Evolutionary conservation across 2,797 vertebrate species (phyloP), one percentile per base, ranked within the genome.

Genomic region (Balearica regulorum): DNA sequence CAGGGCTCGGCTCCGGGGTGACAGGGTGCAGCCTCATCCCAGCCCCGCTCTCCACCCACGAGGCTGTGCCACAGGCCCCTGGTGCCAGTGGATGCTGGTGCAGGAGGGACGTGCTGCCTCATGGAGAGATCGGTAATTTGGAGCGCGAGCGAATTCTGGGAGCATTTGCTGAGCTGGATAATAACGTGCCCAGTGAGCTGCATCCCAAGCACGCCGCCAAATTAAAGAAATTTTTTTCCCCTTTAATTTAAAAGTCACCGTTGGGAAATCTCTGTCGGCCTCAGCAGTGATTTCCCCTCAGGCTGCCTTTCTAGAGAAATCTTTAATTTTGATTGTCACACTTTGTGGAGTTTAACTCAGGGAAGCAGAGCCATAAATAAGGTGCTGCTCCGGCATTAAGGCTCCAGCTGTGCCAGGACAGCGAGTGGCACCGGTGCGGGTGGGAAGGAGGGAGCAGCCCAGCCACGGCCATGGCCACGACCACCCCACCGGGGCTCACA

Each of bases 241-340:
- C 90, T 96, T 97, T 97, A 95, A 97, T 97, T 97, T 96, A 94
- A 95, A 96, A 96, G 94, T 87, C 94, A 93, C 97, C 94, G 1
- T 69, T 97, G 97, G 97, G 97, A 97, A 97, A 97, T 97, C 95
- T 96, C 91, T 28, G 39, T 28, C 5, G 78, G 91, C 89, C 90
- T n/a, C 81, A 20, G 91, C 85, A 55, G 44, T 93, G 94, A 96
- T 96, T 97, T 96, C 97, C 96, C 96, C 87, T 71, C 88, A 93
- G 96, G 96, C 93, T 70, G 89, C 77, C 94, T 96, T 96, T 80
- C 96, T 82, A 85, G 84, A 95, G 95, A 96, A 95, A 96, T 95
- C 94, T 96, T 96, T 97, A 93, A 96, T 96, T 97, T 91, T 93
- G 96, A 97, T 95, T 90, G 97, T 97, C 97, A 96, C 97, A 96